Evolutionary conservation across 2,888 invertebrate species (phyloP).

Genomic region (Phengaris arion): DNA sequence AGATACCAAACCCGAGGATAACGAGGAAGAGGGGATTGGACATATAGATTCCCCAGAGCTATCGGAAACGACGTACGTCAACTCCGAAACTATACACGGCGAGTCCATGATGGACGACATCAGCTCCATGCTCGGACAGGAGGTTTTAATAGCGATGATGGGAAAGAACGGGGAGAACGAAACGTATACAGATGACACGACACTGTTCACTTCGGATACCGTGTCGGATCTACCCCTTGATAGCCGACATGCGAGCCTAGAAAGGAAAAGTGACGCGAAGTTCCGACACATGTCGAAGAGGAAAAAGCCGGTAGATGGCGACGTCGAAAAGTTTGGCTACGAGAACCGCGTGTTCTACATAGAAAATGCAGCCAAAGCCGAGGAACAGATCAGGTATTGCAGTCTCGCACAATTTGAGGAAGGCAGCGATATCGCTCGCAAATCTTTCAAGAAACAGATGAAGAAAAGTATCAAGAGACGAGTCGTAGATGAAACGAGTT

Average conservation of each 20-base stretch:
- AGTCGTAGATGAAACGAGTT: constrained; percentile 52
- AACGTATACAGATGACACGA: constrained; percentile 86
- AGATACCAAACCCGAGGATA: constrained; percentile 71
- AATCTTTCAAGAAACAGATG: constrained; percentile 83
- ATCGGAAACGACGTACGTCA: constrained; percentile 84
- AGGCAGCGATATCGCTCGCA: constrained; percentile 89
- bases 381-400: constrained; percentile 84
- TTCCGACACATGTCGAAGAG: constrained; percentile 76
- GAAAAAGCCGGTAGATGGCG: constrained; percentile 68
- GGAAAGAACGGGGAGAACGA: constrained; percentile 81
- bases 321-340: constrained; percentile 82
- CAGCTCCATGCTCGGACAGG: constrained; percentile 86
- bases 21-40: constrained; percentile 80
- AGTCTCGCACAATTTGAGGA: constrained; percentile 90
- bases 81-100: constrained; percentile 86
- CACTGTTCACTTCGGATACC: constrained; percentile 81
- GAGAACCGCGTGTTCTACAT: constrained; percentile 85
- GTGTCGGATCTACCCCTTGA: constrained; percentile 75
- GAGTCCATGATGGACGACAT: constrained; percentile 90
- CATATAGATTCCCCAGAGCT: constrained; percentile 92
- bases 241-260: constrained; percentile 75
- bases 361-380: constrained; percentile 69
- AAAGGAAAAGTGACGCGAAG: constrained; percentile 80
- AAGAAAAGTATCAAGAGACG: constrained; percentile 71
- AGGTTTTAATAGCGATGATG: constrained; percentile 83